Evolutionary conservation across 2,888 invertebrate species (phyloP).

Genomic region (Pyrrhia umbra): DNA sequence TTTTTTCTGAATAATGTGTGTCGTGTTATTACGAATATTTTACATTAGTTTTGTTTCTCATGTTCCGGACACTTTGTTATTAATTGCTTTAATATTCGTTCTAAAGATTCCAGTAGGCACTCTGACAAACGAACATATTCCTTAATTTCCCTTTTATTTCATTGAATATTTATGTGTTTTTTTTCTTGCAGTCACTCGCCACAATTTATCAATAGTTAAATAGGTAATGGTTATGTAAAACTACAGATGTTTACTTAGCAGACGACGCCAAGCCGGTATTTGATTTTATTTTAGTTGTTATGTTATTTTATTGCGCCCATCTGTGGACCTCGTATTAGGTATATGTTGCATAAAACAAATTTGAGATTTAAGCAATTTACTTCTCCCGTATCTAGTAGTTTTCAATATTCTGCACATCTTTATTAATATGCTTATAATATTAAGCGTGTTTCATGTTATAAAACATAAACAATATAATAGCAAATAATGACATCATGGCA

Average conservation of each 20-base stretch:
- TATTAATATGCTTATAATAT: conserved; percentile 11
- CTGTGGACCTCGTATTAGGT: too few relatives aligned
- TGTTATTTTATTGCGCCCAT: too few relatives aligned
- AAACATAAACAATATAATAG: conserved; percentile 19
- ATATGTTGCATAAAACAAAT: too few relatives aligned
- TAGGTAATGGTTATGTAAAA: too few relatives aligned
- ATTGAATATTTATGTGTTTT: too few relatives aligned
- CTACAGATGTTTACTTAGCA: too few relatives aligned
- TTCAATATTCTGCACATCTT: neutral
- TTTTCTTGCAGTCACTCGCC: too few relatives aligned
- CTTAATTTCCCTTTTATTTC: neutral
- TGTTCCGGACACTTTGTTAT: neutral
- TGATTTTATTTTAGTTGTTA: too few relatives aligned
- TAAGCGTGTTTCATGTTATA: neutral
- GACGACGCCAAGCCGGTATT: too few relatives aligned
- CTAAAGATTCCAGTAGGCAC: neutral
- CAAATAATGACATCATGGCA: conserved; percentile 38
- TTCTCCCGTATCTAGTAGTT: conserved; percentile 1
- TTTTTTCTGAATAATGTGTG: neutral
- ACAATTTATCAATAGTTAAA: too few relatives aligned
- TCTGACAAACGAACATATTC: neutral
- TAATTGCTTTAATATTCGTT: neutral
- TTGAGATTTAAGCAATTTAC: neutral
- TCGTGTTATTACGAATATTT: neutral
- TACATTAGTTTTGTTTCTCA: neutral